A percentile compares a stretch with the other conserved stretches of the same genome.
phyloP scores from a whole-genome alignment of 2,888 invertebrate genomes.

The Oeneis ivallda region DNA sequence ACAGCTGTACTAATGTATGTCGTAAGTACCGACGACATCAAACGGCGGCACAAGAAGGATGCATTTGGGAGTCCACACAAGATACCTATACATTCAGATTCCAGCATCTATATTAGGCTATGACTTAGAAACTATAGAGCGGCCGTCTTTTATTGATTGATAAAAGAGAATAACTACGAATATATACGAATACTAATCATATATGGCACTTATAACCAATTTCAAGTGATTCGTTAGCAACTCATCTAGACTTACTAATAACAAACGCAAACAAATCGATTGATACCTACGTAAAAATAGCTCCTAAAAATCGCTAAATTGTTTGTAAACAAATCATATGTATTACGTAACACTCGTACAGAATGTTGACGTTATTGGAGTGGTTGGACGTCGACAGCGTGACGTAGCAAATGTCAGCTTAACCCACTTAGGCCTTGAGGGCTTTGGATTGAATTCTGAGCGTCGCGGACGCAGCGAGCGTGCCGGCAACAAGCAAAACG shows the following conservation, averaged over 20 bases:
- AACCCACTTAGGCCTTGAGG: slow-evolving; percentile 27
- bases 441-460: neutral
- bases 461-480: too few relatives aligned
- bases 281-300: slow-evolving; percentile 5
- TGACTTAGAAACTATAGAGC: too few relatives aligned
- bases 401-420: slow-evolving; percentile 26
- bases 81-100: too few relatives aligned
- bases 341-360: neutral
- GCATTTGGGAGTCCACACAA: too few relatives aligned
- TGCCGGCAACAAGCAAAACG: neutral
- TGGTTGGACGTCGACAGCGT: slow-evolving; percentile 5
- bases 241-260: neutral
- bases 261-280: slow-evolving; percentile 1
- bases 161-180: too few relatives aligned
- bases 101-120: too few relatives aligned
- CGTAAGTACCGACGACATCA: too few relatives aligned
- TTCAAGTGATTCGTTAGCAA: neutral
- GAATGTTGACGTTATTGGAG: slow-evolving; percentile 13
- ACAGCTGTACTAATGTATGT: too few relatives aligned
- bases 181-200: too few relatives aligned
- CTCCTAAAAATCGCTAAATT: neutral
- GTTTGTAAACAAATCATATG: slow-evolving; percentile 16
- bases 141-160: too few relatives aligned
- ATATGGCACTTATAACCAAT: too few relatives aligned
- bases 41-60: too few relatives aligned